Conservation (phyloP, 2,797 vertebrate species). For the Erithacus rubecula region DNA sequence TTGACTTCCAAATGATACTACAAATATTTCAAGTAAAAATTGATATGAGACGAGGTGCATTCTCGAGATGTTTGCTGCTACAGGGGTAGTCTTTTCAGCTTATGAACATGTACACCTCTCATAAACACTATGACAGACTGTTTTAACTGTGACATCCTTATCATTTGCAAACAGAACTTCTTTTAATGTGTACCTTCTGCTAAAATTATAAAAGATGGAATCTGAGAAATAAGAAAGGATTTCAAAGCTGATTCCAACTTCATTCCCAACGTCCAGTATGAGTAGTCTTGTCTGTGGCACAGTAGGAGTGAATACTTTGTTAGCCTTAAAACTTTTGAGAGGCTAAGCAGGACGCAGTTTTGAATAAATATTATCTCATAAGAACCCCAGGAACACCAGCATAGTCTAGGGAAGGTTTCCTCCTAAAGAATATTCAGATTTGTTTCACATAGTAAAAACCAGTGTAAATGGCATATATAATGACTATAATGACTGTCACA, state of each 20-base stretch:
- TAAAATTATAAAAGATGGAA: not conserved
- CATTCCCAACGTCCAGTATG: not conserved
- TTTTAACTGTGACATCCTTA: not conserved
- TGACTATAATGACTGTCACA: not conserved
- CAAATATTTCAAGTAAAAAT: not conserved
- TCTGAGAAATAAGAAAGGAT: not conserved
- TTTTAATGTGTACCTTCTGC: not conserved
- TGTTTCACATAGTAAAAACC: not conserved
- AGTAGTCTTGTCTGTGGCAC: not conserved
- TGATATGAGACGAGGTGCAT: not conserved
- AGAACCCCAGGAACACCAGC: not conserved
- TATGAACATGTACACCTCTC: rapidly evolving
- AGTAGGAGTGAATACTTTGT: not conserved
- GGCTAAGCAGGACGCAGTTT: not conserved
- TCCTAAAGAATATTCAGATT: not conserved
- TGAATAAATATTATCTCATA: not conserved
- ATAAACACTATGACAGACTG: not conserved
- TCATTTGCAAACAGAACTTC: not conserved
- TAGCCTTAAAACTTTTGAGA: not conserved
- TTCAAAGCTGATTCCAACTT: not conserved
- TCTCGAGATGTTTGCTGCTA: not conserved
- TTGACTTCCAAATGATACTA: not conserved
- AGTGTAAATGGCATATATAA: not conserved
- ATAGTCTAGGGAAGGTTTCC: not conserved
- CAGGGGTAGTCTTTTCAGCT: not conserved